Base-by-base conservation (phyloP, 2,888 invertebrate species). In the Saturnia japonica region DNA sequence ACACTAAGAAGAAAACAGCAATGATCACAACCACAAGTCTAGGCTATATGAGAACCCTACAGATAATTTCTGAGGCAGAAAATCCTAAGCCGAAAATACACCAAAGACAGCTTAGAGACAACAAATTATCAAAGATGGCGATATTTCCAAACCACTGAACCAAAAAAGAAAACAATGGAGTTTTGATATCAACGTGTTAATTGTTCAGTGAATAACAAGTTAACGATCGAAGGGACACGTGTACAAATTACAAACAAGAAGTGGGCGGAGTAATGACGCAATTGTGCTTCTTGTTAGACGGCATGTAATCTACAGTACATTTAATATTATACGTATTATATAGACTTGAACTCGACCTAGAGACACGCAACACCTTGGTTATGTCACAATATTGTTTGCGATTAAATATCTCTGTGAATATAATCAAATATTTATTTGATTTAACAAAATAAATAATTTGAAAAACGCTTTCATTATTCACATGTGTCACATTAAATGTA, bases 281-380 rank as follows among this genome's bases (percentile, higher is more conserved):
- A 70, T 34, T 40, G 25, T 68, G 8, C 54, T 40, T 54, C 28
- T n/a, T 19, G 22, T 51, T 68, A 70, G 60, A 70, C 19, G 64
- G 9, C 40, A 40, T 40, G 64, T 28, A 64, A 40, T 11, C 64
- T 64, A 60, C 16, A 19, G 40, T 0, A 40, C n/a, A n/a, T 64
- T 60, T 28, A 60, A 28, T 60, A 40, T n/a, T 64, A 62, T n/a
- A 64, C 64, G 28, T 62, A 54, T 43, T 43, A 51, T 43, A 51
- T 1, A 51, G 57, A 68, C 70, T 72, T 75, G 74, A 81, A 78
- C 76, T 77, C 78, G 77, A 77, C 81, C 78, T 80, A 82, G 75
- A 75, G 75, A 79, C 74, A 74, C 43, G 47, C 28, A 77, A 76
- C 73, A 77, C 70, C 47, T 69, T 42, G 40, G 28, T 40, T 74